Conservation (phyloP, 2,797 vertebrate species). For the Remorina albescens region DNA sequence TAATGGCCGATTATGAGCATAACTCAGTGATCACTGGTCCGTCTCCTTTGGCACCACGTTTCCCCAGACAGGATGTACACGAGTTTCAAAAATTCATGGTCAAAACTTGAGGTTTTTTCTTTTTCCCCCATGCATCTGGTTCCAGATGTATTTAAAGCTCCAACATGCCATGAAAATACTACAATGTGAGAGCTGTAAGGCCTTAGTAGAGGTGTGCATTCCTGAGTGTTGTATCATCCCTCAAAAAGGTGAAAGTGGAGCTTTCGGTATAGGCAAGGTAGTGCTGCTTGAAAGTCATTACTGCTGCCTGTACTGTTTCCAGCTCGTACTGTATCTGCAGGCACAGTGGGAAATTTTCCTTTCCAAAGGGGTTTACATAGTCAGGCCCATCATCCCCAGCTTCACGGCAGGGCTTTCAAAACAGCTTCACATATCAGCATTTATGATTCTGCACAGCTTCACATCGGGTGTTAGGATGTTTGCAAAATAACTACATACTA, state of each 20-base stretch:
- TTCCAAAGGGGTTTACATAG: slow-evolving; percentile 31
- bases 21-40: not conserved
- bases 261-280: slow-evolving; percentile 9
- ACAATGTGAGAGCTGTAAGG: slow-evolving; percentile 10
- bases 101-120: not conserved
- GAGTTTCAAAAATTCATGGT: not conserved
- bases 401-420: slow-evolving; percentile 42
- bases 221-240: not conserved
- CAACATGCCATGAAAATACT: slow-evolving; percentile 20
- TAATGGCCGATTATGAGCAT: not conserved
- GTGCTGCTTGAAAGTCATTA: slow-evolving; percentile 29
- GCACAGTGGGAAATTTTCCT: slow-evolving; percentile 8
- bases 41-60: slow-evolving; percentile 24
- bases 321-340: slow-evolving; percentile 17
- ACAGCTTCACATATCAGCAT: slow-evolving; percentile 47
- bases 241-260: slow-evolving; percentile 17
- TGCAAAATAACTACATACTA: slow-evolving; percentile 52
- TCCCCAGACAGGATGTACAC: slow-evolving; percentile 12
- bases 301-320: not conserved
- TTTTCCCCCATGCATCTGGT: not conserved
- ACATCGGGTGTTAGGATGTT: slow-evolving; percentile 39
- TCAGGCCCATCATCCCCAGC: slow-evolving; percentile 37
- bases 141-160: slow-evolving; percentile 6
- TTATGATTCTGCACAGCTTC: slow-evolving; percentile 41
- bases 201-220: not conserved